Conservation (phyloP, 2,888 invertebrate genomes). For the Agrotis segetum region DNA sequence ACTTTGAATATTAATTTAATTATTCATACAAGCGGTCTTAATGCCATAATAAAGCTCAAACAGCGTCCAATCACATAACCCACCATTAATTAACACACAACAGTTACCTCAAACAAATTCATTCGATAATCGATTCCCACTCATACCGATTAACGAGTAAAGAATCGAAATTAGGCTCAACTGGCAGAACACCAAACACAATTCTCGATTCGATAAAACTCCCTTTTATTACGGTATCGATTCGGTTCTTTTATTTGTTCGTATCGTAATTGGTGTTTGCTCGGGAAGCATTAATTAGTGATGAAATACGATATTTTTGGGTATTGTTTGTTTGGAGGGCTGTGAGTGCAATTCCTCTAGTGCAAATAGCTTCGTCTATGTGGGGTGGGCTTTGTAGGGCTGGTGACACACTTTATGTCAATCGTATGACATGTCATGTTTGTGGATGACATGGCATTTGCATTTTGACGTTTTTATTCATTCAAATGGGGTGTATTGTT, state of each 20-base stretch:
- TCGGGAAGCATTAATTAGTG: slow-evolving; percentile 84
- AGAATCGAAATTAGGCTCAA: slow-evolving; percentile 83
- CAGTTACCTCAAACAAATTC: slow-evolving; percentile 45
- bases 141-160: slow-evolving; percentile 71
- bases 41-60: slow-evolving; percentile 31
- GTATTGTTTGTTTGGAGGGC: slow-evolving; percentile 68
- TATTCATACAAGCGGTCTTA: slow-evolving; percentile 1
- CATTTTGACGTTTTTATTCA: background rate
- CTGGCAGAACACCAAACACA: slow-evolving; percentile 79
- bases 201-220: slow-evolving; percentile 77
- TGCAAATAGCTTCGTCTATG: slow-evolving; percentile 14
- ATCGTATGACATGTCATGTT: slow-evolving; percentile 8
- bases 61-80: slow-evolving; percentile 33
- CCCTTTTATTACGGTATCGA: slow-evolving; percentile 77
- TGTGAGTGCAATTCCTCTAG: slow-evolving; percentile 49
- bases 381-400: background rate
- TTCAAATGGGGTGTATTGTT: background rate
- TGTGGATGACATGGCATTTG: slow-evolving; percentile 1
- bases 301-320: slow-evolving; percentile 86
- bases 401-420: slow-evolving; percentile 12
- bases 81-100: slow-evolving; percentile 47
- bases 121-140: slow-evolving; percentile 63
- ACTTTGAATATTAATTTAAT: slow-evolving; percentile 20
- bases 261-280: slow-evolving; percentile 86
- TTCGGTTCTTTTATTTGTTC: slow-evolving; percentile 79